Conservation (phyloP, 2,113 vertebrate species). For the Erinaceus europaeus region DNA sequence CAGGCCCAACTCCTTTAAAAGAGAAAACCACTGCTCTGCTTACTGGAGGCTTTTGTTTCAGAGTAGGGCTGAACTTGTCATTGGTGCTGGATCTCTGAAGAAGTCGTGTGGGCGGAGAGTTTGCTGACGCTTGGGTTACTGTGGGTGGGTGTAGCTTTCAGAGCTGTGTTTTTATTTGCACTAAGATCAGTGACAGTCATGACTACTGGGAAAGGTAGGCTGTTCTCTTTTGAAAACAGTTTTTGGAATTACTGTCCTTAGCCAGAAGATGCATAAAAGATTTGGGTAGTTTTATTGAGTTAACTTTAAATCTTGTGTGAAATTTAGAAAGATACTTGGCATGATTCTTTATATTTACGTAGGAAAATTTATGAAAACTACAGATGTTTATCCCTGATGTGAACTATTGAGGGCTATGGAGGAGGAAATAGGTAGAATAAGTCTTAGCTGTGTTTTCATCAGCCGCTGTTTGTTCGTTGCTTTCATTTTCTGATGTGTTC, state of each 20-base stretch:
- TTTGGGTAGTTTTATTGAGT: slow-evolving; percentile 5
- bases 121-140: slow-evolving; percentile 62
- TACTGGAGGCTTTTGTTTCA: slow-evolving; percentile 82
- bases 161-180: slow-evolving; percentile 62
- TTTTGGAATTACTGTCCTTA: slow-evolving; percentile 2
- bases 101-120: slow-evolving; percentile 71
- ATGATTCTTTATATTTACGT: not conserved
- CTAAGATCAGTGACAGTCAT: slow-evolving; percentile 75
- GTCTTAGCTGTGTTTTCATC: not conserved
- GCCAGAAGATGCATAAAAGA: not conserved
- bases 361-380: not conserved
- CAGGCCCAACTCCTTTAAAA: not conserved
- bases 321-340: slow-evolving; percentile 42
- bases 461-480: not conserved
- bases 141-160: slow-evolving; percentile 35
- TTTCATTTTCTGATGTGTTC: not conserved
- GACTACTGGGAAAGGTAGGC: slow-evolving; percentile 92
- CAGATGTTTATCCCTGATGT: not conserved
- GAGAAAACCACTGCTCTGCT: slow-evolving; percentile 4
- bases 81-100: slow-evolving; percentile 71
- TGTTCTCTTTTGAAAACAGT: slow-evolving; percentile 16
- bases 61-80: slow-evolving; percentile 74
- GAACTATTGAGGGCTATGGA: not conserved
- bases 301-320: slow-evolving; percentile 14
- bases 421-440: not conserved